Evolutionary conservation across 2,113 vertebrate species (phyloP).

Genomic region (Entomyzon cyanotis): DNA sequence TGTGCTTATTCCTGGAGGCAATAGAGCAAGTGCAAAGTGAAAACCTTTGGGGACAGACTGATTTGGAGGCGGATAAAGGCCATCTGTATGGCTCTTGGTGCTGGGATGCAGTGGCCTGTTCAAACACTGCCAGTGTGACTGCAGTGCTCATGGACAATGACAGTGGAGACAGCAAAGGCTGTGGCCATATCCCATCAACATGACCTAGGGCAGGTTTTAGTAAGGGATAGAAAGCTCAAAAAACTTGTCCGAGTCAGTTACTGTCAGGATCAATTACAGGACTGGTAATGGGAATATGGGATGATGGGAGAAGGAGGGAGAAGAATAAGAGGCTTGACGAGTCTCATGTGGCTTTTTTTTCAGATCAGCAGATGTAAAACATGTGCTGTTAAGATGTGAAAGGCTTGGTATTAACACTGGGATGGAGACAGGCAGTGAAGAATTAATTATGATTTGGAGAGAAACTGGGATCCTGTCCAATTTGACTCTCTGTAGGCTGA

Average conservation of each 20-base stretch:
- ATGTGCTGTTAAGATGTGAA: not conserved
- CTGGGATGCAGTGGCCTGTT: accelerated
- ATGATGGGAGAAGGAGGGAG: not conserved
- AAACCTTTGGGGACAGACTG: not conserved
- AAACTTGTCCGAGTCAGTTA: not conserved
- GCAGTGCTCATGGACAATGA: not conserved
- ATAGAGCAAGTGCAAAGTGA: not conserved
- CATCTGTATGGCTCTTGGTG: accelerated
- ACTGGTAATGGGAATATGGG: not conserved
- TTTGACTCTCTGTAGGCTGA: not conserved
- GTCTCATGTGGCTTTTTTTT: not conserved
- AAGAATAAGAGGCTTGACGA: not conserved
- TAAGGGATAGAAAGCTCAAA: not conserved
- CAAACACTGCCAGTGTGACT: not conserved
- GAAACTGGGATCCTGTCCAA: not conserved
- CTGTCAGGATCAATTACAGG: not conserved
- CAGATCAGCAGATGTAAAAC: not conserved
- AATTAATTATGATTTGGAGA: not conserved
- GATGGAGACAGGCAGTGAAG: not conserved
- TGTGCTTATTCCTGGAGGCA: not conserved
- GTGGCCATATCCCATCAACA: not conserved
- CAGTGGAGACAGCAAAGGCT: not conserved
- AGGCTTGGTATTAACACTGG: not conserved
- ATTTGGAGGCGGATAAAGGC: not conserved
- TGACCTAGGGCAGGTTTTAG: not conserved